Percentiles rank a stretch among this genome's conserved stretches.
Evolutionary conservation across 1,140 invertebrate species (phyloP).

Genomic region (Drosophila kepulauana): DNA sequence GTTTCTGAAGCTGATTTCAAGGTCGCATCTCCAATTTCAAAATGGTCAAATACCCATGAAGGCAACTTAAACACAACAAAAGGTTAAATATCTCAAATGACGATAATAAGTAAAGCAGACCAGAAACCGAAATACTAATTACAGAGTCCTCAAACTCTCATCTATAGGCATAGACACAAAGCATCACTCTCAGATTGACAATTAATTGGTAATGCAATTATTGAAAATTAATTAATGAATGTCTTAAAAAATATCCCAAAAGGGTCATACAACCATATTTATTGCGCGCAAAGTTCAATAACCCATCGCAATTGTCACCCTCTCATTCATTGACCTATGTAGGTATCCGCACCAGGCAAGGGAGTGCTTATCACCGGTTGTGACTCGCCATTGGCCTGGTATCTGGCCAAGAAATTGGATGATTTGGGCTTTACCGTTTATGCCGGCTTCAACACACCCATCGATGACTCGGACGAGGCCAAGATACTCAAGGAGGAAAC

Average conservation of each 20-base stretch:
- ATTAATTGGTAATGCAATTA: conserved; percentile 52
- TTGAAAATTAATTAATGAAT: conserved; percentile 36
- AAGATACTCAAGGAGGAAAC: conserved; percentile 91
- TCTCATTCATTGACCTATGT: not conserved
- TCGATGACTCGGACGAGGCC: conserved; percentile 88
- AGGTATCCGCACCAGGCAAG: conserved; percentile 92
- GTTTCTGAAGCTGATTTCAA: not conserved
- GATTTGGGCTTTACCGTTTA: conserved; percentile 93
- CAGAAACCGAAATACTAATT: conserved; percentile 4
- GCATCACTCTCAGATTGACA: conserved; percentile 1
- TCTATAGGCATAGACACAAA: not conserved
- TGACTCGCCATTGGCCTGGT: conserved; percentile 91
- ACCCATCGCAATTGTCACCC: not conserved
- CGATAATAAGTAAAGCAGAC: not conserved
- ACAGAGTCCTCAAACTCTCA: not conserved
- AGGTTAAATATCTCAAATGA: conserved; percentile 53
- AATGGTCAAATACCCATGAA: not conserved
- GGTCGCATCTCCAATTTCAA: not conserved
- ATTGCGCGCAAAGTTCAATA: conserved; percentile 9
- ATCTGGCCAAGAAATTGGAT: conserved; percentile 90
- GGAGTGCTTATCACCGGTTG: conserved; percentile 94
- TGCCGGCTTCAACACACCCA: conserved; percentile 90
- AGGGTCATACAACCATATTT: conserved; percentile 9
- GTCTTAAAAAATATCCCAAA: conserved; percentile 6
- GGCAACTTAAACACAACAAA: conserved; percentile 20